These are phyloP conservation scores for Pomacea canaliculata DNA, from an alignment of 2,888 invertebrate genomes.

Conservation along the genomic window DNA sequence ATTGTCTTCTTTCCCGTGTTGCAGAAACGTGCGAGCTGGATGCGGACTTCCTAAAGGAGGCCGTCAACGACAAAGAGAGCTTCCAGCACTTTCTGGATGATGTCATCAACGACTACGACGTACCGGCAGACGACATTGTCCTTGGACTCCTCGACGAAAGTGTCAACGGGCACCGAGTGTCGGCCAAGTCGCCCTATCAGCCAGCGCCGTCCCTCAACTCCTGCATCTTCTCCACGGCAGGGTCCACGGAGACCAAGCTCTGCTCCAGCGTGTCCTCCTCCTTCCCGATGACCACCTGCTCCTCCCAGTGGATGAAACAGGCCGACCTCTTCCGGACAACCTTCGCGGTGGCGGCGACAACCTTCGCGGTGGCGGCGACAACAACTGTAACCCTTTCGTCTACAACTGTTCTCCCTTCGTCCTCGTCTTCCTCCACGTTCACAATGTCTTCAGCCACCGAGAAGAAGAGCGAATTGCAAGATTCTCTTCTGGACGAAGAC, in stretches of 20 bases:
- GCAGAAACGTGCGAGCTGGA: conserved; percentile 5
- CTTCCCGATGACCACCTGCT: neutral
- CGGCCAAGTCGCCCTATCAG: neutral
- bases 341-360: neutral
- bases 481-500: too few species aligned
- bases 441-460: neutral
- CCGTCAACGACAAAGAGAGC: neutral
- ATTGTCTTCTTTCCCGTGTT: neutral
- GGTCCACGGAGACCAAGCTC: conserved; percentile 2
- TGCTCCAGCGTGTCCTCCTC: neutral
- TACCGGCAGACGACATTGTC: conserved; percentile 6
- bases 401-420: neutral
- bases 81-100: conserved; percentile 13
- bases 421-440: neutral
- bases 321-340: neutral
- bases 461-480: neutral
- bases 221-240: neutral
- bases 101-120: conserved; percentile 4
- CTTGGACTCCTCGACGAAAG: conserved; percentile 2
- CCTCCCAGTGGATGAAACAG: neutral
- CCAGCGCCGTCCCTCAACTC: neutral
- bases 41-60: neutral
- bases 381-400: neutral
- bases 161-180: neutral
- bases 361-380: neutral